Conservation (phyloP, 2,888 invertebrate genomes). For the Cryptophagus acutangulus region DNA sequence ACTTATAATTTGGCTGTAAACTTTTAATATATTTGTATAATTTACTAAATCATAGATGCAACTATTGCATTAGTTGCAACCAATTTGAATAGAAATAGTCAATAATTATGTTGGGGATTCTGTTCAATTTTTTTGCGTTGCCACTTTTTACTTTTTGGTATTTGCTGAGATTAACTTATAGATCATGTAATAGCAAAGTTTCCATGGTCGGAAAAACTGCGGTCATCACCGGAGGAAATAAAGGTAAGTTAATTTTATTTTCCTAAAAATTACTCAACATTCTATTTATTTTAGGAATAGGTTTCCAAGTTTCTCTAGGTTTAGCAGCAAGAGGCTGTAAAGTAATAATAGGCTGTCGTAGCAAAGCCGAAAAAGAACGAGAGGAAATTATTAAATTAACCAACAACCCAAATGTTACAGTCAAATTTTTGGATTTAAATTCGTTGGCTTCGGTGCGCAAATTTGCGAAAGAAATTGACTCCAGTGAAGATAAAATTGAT, state of each 20-base stretch:
- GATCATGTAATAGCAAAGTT: slow-evolving; percentile 14
- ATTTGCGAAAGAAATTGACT: slow-evolving; percentile 57
- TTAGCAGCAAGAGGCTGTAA: slow-evolving; percentile 51
- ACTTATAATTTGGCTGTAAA: no score
- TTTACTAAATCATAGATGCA: no score
- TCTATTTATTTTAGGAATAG: slow-evolving; percentile 44
- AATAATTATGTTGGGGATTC: no score
- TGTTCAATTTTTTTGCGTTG: no score
- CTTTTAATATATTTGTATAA: no score
- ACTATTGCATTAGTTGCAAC: no score
- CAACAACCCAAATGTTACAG: slow-evolving; percentile 38
- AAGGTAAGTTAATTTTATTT: background rate
- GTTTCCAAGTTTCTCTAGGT: slow-evolving; percentile 45
- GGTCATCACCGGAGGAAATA: slow-evolving; percentile 14
- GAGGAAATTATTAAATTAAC: slow-evolving; percentile 38
- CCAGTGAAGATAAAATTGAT: slow-evolving; percentile 53
- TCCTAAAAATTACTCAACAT: no score
- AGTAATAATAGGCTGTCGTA: slow-evolving; percentile 53
- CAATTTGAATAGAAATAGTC: no score
- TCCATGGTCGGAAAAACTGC: slow-evolving; percentile 17
- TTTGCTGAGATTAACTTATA: background rate
- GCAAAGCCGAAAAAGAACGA: slow-evolving; percentile 28
- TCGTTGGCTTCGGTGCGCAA: slow-evolving; percentile 53
- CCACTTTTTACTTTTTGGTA: background rate
- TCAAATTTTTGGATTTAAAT: slow-evolving; percentile 51